These are phyloP conservation scores for Dicycla oo DNA, from an alignment of 2,888 invertebrate genomes.

Conservation along the genomic window DNA sequence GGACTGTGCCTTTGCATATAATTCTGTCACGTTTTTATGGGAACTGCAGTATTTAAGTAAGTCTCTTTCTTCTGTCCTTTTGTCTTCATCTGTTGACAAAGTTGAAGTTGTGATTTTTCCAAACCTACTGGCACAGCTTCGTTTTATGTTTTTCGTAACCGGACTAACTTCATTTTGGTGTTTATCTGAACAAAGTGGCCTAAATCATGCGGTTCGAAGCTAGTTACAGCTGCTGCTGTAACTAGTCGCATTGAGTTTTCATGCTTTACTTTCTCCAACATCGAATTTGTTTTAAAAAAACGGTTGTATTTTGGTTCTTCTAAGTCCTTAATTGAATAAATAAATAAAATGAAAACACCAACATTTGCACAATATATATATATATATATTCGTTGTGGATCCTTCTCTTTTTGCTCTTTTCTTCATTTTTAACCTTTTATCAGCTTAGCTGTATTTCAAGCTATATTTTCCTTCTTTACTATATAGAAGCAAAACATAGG, in stretches of 20 bases:
- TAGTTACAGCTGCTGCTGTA: not conserved
- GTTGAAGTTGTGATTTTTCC: conserved; percentile 1
- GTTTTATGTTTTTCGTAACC: conserved; percentile 39
- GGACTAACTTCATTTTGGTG: conserved; percentile 29
- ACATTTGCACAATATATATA: not conserved
- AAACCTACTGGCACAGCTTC: conserved; percentile 6
- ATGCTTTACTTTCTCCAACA: not conserved
- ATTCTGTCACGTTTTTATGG: not conserved
- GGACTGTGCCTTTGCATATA: not conserved
- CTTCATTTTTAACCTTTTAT: not conserved
- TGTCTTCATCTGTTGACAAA: not conserved
- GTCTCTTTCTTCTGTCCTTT: not conserved
- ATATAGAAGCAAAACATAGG: not conserved
- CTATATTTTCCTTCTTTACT: not conserved
- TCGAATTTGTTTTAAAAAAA: not conserved
- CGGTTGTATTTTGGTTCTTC: not conserved
- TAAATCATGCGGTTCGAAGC: not conserved
- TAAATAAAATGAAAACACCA: too few relatives aligned
- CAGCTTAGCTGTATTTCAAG: not conserved
- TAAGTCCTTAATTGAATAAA: not conserved
- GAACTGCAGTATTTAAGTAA: not conserved
- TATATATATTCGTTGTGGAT: not conserved
- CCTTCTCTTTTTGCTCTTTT: not conserved
- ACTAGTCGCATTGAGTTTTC: not conserved
- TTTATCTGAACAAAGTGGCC: conserved; percentile 4